These are phyloP conservation scores for Shinisaurus crocodilurus DNA, from an alignment of 2,113 vertebrate genomes.

Conservation along the genomic window DNA sequence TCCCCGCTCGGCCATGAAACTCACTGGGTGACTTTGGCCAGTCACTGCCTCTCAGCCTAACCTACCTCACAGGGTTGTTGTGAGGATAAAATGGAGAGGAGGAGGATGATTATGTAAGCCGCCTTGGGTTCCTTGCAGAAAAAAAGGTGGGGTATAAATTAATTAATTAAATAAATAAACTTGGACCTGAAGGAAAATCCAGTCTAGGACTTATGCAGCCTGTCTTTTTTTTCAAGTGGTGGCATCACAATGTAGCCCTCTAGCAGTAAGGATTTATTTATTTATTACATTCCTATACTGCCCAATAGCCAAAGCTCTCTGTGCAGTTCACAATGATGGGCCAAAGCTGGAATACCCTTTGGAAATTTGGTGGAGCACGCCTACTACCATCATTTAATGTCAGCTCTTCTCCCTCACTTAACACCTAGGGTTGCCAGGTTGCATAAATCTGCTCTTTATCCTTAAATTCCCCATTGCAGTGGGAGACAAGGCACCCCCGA, in stretches of 20 bases:
- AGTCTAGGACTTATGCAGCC: not conserved
- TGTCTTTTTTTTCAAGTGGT: not conserved
- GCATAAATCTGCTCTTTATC: not conserved
- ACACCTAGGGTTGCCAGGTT: not conserved
- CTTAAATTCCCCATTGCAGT: not conserved
- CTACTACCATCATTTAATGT: not conserved
- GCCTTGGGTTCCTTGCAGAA: too few species aligned
- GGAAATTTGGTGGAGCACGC: not conserved
- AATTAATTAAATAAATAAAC: too few species aligned
- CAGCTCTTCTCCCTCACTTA: not conserved
- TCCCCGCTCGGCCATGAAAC: too few species aligned
- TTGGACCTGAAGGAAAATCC: not conserved
- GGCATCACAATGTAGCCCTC: not conserved
- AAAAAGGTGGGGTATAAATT: too few species aligned
- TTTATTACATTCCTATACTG: too few species aligned
- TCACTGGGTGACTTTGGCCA: too few species aligned
- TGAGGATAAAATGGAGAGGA: too few species aligned
- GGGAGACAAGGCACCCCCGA: not conserved
- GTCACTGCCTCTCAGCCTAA: too few species aligned
- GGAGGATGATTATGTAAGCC: too few species aligned
- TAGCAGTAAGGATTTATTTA: not conserved
- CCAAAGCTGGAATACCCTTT: not conserved
- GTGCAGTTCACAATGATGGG: not conserved
- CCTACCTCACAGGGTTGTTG: too few species aligned
- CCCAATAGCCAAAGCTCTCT: too few species aligned